Percentiles rank a stretch among this genome's conserved stretches.
These are phyloP conservation scores for Porites lutea DNA, from an alignment of 64 coral and sea anemone species.

Conservation along the genomic window DNA sequence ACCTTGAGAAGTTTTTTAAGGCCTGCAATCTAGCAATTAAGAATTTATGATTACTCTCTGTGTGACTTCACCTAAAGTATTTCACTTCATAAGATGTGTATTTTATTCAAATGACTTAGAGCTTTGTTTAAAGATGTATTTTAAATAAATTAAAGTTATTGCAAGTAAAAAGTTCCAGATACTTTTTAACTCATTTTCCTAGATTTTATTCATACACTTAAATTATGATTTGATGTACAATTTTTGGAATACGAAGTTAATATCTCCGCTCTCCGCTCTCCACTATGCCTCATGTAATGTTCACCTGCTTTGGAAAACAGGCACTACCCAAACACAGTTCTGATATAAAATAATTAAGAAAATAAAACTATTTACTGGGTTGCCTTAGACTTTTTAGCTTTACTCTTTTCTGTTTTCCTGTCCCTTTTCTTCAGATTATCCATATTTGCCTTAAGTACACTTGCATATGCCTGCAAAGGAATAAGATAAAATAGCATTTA, in stretches of 20 bases:
- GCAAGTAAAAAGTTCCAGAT: no score
- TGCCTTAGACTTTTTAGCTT: conserved; percentile 97
- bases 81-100: neutral
- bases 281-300: no score
- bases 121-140: neutral
- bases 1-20: no score
- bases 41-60: neutral
- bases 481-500: neutral
- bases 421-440: conserved; percentile 98
- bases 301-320: no score
- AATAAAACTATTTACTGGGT: conserved; percentile 72
- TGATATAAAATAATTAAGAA: conserved; percentile 16
- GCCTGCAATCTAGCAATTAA: no score
- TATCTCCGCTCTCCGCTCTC: no score
- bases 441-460: conserved; percentile 94
- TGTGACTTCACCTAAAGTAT: neutral
- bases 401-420: conserved; percentile 93
- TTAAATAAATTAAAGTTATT: no score
- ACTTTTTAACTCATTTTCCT: no score
- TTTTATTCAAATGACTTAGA: neutral
- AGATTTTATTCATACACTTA: no score
- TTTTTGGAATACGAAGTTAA: no score
- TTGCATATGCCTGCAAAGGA: conserved; percentile 91
- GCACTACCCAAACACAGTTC: neutral
- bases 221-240: no score